A percentile compares a stretch with the other conserved stretches of the same genome.
Evolutionary conservation across 1,140 invertebrate genomes (phyloP).

Genomic region (Phortica variegata): DNA sequence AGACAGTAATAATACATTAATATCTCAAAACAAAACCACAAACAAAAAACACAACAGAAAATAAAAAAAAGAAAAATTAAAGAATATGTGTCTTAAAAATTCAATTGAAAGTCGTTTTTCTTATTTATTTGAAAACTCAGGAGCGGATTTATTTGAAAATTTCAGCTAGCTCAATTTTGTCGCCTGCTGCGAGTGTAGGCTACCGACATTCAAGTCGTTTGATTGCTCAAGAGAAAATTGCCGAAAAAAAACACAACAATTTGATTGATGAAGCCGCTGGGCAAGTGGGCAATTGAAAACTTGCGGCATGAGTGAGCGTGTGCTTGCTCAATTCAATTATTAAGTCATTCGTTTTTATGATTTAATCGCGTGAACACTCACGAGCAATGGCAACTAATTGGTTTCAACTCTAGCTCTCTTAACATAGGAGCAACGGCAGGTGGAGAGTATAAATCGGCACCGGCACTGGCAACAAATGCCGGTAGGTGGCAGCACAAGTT

Average conservation of each 20-base stretch:
- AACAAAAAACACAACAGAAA: slow-evolving; percentile 31
- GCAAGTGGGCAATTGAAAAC: too few species aligned
- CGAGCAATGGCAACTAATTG: too few species aligned
- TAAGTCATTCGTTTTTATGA: too few species aligned
- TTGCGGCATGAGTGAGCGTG: too few species aligned
- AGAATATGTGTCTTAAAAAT: slow-evolving; percentile 52
- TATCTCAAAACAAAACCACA: slow-evolving; percentile 15
- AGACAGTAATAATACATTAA: slow-evolving; percentile 5
- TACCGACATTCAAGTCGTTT: slow-evolving; percentile 2
- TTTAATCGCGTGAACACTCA: too few species aligned
- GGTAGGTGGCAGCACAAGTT: too few species aligned
- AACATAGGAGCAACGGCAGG: too few species aligned
- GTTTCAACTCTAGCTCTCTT: too few species aligned
- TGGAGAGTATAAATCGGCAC: too few species aligned
- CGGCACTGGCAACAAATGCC: too few species aligned
- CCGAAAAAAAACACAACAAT: slow-evolving; percentile 10
- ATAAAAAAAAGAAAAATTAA: slow-evolving; percentile 44
- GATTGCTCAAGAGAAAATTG: slow-evolving; percentile 7
- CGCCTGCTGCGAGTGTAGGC: slow-evolving; percentile 21
- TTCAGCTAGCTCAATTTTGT: slow-evolving; percentile 25
- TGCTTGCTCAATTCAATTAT: too few species aligned
- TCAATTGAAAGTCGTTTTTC: slow-evolving; percentile 25
- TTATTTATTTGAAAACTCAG: slow-evolving; percentile 4
- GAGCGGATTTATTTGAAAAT: too few species aligned
- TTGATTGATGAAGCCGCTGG: slow-evolving; percentile 23